A percentile compares a stretch with the other conserved stretches of the same genome.
Evolutionary conservation across 2,888 invertebrate species (phyloP).

Genomic region (Pyrocoelia pectoralis): DNA sequence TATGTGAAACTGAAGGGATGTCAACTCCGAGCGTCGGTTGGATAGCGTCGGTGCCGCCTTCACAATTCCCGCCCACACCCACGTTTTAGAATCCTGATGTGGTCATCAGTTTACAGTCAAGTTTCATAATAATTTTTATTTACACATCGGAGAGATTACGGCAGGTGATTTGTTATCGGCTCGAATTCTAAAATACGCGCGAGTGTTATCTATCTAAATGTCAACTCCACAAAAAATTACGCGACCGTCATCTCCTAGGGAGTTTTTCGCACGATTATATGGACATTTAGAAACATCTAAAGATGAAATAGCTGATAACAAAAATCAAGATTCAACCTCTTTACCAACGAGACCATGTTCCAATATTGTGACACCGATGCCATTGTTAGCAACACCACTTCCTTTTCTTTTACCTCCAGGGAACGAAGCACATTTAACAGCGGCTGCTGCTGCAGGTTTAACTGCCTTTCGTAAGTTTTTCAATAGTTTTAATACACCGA

Average conservation of each 20-base stretch:
- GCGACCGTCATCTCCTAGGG: conserved; percentile 78
- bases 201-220: conserved; percentile 20
- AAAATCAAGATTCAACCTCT: conserved; percentile 16
- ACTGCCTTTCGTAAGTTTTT: conserved; percentile 62
- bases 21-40: conserved; percentile 39
- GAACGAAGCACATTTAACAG: conserved; percentile 57
- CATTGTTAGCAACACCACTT: conserved; percentile 53
- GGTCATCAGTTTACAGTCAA: conserved; percentile 29
- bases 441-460: conserved; percentile 66
- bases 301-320: conserved; percentile 32
- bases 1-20: conserved; percentile 34
- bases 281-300: conserved; percentile 72
- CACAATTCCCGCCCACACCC: conserved; percentile 35
- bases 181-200: neutral
- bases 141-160: conserved; percentile 20
- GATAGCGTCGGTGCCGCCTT: conserved; percentile 39
- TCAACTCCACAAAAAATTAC: conserved; percentile 46
- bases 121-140: conserved; percentile 29
- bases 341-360: conserved; percentile 19
- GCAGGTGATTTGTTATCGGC: neutral
- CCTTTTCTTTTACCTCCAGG: conserved; percentile 55
- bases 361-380: conserved; percentile 52
- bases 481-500: neutral
- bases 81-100: conserved; percentile 23
- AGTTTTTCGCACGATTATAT: conserved; percentile 82